Evolutionary conservation across 2,888 invertebrate genomes (phyloP), one percentile per base, ranked within the genome.

Genomic region (Dicranocentrus wangi): DNA sequence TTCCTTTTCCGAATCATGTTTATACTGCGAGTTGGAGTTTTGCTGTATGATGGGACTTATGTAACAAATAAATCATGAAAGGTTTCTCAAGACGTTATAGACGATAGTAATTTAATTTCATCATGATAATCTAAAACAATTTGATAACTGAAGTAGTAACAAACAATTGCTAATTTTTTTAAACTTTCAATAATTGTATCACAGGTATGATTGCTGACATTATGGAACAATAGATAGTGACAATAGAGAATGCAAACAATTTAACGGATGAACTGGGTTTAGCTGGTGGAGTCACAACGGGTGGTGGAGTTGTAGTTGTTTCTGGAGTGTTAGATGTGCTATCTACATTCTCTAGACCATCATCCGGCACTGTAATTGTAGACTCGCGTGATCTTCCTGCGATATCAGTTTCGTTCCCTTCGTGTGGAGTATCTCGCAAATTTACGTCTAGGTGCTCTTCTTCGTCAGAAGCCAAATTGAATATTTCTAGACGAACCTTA

Each of bases 401-500:
- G 8, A 61, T 3, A 32, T 32, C 61, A 32, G 68, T 68, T 10
- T 2, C 17, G 27, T 47, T 51, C 13, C 8, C 66, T 2, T 43
- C 43, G 8, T 13, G 5, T 32, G n/a, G 15, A 42, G n/a, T 21
- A 23, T 42, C n/a, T 43, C 43, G 23, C 7, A 5, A n/a, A 1
- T 23, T 25, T 2, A 43, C 7, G 5, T 65, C 65, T 7, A 8
- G 28, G 8, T 27, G 60, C 21, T 55, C 3, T 17, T 2, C 43
- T 8, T 43, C 32, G 17, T 15, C 19, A 7, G 61, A 1, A 21
- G 42, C 61, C 63, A 5, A 53, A 25, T 79, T 70, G 66, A 84
- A 83, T 1, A 79, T 68, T 0, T 71, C 82, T 17, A 70, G 63
- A 8, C 53, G 70, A 5, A 83, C 69, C 39, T 82, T 47, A 8